These are phyloP conservation scores for Piprites chloris DNA, from an alignment of 2,113 vertebrate genomes.

Conservation along the genomic window DNA sequence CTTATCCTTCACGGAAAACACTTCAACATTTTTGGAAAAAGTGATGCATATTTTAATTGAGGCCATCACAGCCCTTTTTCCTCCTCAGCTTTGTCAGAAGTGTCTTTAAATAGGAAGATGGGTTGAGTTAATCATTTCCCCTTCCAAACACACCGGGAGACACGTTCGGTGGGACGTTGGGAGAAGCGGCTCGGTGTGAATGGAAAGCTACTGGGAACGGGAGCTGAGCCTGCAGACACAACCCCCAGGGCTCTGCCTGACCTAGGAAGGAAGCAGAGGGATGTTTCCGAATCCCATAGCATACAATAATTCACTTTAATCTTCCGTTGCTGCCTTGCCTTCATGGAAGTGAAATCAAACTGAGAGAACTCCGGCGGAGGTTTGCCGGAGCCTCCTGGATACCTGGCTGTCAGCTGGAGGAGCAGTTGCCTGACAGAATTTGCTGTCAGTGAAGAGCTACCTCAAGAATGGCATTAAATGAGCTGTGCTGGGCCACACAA, in stretches of 20 bases:
- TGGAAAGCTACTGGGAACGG: constrained; percentile 45
- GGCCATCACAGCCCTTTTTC: not conserved
- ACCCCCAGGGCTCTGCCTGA: constrained; percentile 26
- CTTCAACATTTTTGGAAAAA: not conserved
- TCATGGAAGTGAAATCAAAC: not conserved
- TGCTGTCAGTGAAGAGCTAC: not conserved
- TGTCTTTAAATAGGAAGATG: constrained; percentile 21
- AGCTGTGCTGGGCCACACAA: not conserved
- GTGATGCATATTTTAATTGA: not conserved
- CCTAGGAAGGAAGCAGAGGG: constrained; percentile 64
- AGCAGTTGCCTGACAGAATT: not conserved
- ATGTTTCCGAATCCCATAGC: constrained; percentile 63
- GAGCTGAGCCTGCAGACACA: not conserved
- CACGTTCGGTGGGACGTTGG: not conserved
- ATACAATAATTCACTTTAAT: constrained; percentile 65
- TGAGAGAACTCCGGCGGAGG: not conserved
- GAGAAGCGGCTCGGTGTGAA: not conserved
- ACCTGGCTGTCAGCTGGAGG: not conserved
- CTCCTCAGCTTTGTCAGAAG: not conserved
- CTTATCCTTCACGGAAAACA: not conserved
- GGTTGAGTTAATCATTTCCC: constrained; percentile 34
- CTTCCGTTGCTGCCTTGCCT: constrained; percentile 21
- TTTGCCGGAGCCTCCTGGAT: not conserved
- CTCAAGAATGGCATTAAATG: accelerated
- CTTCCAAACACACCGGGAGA: not conserved